These are phyloP conservation scores for Leptinotarsa tumamoca DNA, from an alignment of 2,888 invertebrate species.

Conservation along the genomic window DNA sequence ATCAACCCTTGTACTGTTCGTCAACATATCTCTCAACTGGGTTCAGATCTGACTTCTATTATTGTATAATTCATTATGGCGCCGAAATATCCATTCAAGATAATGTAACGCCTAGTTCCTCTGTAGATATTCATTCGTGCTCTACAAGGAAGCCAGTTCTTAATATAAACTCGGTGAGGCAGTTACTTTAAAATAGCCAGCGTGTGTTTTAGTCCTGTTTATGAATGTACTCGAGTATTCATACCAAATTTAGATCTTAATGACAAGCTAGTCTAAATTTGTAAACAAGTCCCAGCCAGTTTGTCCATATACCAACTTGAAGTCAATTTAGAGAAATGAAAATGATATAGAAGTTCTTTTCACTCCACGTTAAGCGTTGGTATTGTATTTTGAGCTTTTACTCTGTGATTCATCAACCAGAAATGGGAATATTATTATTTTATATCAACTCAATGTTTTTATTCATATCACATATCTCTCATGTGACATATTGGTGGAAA, in stretches of 20 bases:
- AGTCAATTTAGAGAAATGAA: conserved; percentile 9
- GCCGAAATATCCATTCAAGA: no score
- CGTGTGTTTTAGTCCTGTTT: conserved; percentile 44
- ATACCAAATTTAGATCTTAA: conserved; percentile 51
- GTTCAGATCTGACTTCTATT: no score
- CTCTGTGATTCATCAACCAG: not conserved
- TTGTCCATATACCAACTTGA: conserved; percentile 11
- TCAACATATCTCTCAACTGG: no score
- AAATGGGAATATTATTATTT: not conserved
- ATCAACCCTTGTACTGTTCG: no score
- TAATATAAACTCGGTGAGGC: conserved; percentile 42
- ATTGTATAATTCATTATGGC: no score
- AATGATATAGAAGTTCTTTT: not conserved
- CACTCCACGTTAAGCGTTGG: not conserved
- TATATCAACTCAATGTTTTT: not conserved
- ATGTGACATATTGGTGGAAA: no score
- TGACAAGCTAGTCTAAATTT: conserved; percentile 45
- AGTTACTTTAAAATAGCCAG: conserved; percentile 47
- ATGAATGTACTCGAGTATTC: conserved; percentile 45
- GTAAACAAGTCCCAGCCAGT: conserved; percentile 38
- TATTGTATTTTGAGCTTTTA: not conserved
- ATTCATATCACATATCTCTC: not conserved
- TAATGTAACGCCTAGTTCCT: no score
- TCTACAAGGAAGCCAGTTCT: conserved; percentile 37
- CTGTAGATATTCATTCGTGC: not conserved